phyloP scores from a whole-genome alignment of 2,888 invertebrate species.

The Flabesymbios commensalis region DNA sequence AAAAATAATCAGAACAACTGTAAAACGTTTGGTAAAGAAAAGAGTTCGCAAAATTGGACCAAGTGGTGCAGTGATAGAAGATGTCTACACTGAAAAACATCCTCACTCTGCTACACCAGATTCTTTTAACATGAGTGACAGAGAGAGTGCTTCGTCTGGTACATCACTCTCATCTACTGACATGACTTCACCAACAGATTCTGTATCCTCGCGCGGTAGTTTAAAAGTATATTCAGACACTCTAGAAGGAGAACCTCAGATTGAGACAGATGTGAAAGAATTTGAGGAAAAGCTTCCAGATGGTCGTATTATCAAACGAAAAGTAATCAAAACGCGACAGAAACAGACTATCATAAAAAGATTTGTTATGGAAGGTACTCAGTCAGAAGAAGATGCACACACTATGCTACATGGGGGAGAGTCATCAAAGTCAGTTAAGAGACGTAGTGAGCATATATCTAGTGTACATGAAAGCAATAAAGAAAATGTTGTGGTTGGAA shows the following conservation, averaged over 20 bases:
- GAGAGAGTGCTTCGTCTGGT: slow-evolving; percentile 18
- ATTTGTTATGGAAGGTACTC: slow-evolving; percentile 40
- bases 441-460: background rate
- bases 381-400: slow-evolving; percentile 15
- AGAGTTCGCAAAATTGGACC: slow-evolving; percentile 27
- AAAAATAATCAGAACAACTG: slow-evolving; percentile 19
- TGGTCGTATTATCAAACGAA: slow-evolving; percentile 36
- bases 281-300: slow-evolving; percentile 37
- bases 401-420: background rate
- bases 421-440: background rate
- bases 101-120: slow-evolving; percentile 23
- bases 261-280: slow-evolving; percentile 35
- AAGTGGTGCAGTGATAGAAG: slow-evolving; percentile 31
- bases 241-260: slow-evolving; percentile 35
- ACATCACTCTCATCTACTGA: slow-evolving; percentile 13
- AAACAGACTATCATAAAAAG: slow-evolving; percentile 42
- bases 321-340: slow-evolving; percentile 42
- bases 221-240: slow-evolving; percentile 30
- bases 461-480: background rate
- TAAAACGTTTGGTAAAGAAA: slow-evolving; percentile 11
- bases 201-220: background rate
- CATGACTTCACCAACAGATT: slow-evolving; percentile 1
- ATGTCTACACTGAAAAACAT: slow-evolving; percentile 29
- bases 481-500: too few relatives aligned
- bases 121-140: slow-evolving; percentile 23